Conservation (phyloP, 35 echinoderm and acorn worm genomes). For the Heliocidaris tuberculata region DNA sequence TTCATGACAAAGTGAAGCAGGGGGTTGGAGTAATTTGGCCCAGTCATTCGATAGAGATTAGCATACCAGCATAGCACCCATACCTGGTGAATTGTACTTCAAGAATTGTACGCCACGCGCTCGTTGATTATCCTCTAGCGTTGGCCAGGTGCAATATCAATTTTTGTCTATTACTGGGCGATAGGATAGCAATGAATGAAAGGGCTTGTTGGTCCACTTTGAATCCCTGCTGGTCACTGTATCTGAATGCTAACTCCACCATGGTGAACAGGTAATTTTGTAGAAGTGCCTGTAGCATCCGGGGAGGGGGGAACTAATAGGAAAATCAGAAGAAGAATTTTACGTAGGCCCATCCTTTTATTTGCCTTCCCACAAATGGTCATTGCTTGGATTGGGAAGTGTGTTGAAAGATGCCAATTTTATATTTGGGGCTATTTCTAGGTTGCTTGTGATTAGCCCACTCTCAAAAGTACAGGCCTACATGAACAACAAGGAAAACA, state of each 20-base stretch:
- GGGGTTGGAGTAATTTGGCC: constrained; percentile 18
- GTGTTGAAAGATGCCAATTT: constrained; percentile 16
- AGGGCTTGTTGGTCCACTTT: constrained; percentile 10
- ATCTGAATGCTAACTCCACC: background rate
- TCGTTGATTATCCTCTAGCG: background rate
- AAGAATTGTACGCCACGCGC: background rate
- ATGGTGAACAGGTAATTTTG: background rate
- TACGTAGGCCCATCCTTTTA: background rate
- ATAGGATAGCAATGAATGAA: background rate
- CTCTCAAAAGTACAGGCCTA: background rate
- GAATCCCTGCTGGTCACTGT: background rate
- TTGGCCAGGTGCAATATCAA: constrained; percentile 6
- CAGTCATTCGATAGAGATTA: constrained; percentile 19
- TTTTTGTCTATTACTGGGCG: background rate
- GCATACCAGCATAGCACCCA: constrained; percentile 30
- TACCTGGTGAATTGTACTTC: background rate
- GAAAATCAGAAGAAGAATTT: background rate
- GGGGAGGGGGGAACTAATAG: background rate
- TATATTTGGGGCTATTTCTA: constrained; percentile 5
- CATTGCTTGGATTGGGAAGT: background rate
- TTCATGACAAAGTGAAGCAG: constrained; percentile 3
- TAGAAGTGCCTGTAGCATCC: background rate
- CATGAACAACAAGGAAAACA: background rate
- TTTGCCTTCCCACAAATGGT: constrained; percentile 1
- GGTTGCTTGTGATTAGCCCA: background rate